A percentile compares a stretch with the other conserved stretches of the same genome.
These are phyloP conservation scores for Mycalesis mineus DNA, from an alignment of 2,888 invertebrate genomes.

Conservation along the genomic window DNA sequence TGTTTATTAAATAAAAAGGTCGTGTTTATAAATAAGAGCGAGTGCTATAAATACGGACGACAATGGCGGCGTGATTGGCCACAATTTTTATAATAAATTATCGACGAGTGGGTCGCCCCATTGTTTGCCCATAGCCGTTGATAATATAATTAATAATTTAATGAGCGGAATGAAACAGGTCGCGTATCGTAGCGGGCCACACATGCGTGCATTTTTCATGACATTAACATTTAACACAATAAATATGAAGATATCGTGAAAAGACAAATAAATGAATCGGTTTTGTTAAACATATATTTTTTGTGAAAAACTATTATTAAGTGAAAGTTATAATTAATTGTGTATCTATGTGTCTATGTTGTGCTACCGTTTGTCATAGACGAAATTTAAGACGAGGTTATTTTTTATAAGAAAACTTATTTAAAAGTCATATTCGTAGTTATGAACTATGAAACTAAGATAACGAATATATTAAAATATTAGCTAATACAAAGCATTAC, in stretches of 20 bases:
- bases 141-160: conserved; percentile 26
- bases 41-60: conserved; percentile 14
- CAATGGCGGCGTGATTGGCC: conserved; percentile 21
- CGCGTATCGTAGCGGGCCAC: conserved; percentile 17
- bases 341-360: no score
- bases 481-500: no score
- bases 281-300: neutral
- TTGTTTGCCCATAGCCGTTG: conserved; percentile 19
- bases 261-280: neutral
- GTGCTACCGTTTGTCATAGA: no score
- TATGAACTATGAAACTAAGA: no score
- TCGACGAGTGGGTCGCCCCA: conserved; percentile 16
- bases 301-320: neutral
- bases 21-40: conserved; percentile 2
- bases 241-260: neutral
- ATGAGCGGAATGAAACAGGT: conserved; percentile 18
- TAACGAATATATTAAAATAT: no score
- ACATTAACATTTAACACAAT: conserved; percentile 24
- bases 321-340: no score
- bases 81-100: conserved; percentile 25
- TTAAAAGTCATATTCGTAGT: no score
- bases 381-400: no score
- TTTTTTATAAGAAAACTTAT: no score
- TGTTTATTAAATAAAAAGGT: neutral
- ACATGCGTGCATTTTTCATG: conserved; percentile 17